Evolutionary conservation across 35 echinoderm and acorn worm species (phyloP).

Genomic region (Hemicentrotus pulcherrimus): DNA sequence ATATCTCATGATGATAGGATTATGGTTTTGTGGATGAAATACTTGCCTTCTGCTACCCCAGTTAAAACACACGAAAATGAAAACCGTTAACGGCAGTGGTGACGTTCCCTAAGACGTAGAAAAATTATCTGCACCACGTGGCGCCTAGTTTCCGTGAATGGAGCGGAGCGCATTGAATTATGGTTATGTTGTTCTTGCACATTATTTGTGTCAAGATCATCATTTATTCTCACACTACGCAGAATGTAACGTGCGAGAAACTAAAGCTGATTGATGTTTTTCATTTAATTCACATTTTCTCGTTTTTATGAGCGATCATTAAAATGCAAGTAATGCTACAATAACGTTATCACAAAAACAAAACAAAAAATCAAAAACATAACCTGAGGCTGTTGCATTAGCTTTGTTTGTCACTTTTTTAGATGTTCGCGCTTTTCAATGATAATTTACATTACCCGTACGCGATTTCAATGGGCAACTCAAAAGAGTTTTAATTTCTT

Average conservation of each 20-base stretch:
- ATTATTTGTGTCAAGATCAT: not conserved
- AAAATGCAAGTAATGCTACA: not conserved
- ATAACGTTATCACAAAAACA: not conserved
- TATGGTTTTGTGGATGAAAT: not conserved
- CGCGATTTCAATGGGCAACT: too few relatives aligned
- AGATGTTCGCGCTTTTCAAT: too few relatives aligned
- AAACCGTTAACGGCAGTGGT: not conserved
- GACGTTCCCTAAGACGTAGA: conserved; percentile 1
- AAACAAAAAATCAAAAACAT: too few relatives aligned
- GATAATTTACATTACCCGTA: too few relatives aligned
- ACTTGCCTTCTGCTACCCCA: not conserved
- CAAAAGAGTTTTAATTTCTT: too few relatives aligned
- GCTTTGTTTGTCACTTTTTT: too few relatives aligned
- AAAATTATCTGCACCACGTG: not conserved
- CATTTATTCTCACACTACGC: not conserved
- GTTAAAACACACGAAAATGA: not conserved
- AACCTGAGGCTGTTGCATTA: too few relatives aligned
- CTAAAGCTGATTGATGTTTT: not conserved
- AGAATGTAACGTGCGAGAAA: not conserved
- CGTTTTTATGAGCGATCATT: not conserved
- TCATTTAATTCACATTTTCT: not conserved
- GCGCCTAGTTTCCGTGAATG: not conserved
- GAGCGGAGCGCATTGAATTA: not conserved
- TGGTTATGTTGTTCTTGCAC: not conserved
- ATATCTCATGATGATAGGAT: too few relatives aligned